Base-by-base conservation (phyloP, 2,113 vertebrate genomes). In the Oreochromis spilurus region DNA sequence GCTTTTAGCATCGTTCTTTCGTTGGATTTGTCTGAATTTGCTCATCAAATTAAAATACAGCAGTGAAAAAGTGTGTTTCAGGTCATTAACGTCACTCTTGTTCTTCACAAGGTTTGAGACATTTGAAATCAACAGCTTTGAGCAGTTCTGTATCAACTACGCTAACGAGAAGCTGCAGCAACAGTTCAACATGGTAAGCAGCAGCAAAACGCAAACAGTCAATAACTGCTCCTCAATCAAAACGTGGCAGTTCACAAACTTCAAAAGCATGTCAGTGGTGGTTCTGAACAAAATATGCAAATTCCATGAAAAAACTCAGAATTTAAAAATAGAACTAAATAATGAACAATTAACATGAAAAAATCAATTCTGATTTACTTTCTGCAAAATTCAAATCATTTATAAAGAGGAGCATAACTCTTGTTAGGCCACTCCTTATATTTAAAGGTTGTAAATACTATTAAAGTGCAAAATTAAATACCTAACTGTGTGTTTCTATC, bases 91-190 rank as follows among this genome's bases (percentile, higher is more conserved):
- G 13, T 9, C 2, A 60, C 75, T 95, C 78, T 82, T 84, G 95
- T 91, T 79, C 13, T 91, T 79, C 70, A 92, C 36, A 91, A 99
- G 98, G 92, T 99, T 99, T 95, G 99, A 99, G 95, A 99, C 98
- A 3, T 99, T 99, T 58, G 98, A 99, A 94, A 97, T 99, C 95
- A 99, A 99, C 97, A 99, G 99, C 95, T 99, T 99, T 94, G 99
- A 99, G 92, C 99, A 99, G 92, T 99, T 99, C 94, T 99, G 99
- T 90, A 99, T 99, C 94, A 99, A 99, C 96, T 99, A 99, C 54
- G 99, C 99, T 89, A 99, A 99, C 5, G 99, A 99, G 94, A 99
- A 99, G 79, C 97, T 99, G 36, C 99, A 99, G 95, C 99, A 99
- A 62, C 99, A 99, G 92, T 99, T 99, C 95, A 99, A 99, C 95